Percentiles rank a stretch among this genome's conserved stretches.
phyloP scores from a whole-genome alignment of 1,140 invertebrate genomes.

The Physella acuta region DNA sequence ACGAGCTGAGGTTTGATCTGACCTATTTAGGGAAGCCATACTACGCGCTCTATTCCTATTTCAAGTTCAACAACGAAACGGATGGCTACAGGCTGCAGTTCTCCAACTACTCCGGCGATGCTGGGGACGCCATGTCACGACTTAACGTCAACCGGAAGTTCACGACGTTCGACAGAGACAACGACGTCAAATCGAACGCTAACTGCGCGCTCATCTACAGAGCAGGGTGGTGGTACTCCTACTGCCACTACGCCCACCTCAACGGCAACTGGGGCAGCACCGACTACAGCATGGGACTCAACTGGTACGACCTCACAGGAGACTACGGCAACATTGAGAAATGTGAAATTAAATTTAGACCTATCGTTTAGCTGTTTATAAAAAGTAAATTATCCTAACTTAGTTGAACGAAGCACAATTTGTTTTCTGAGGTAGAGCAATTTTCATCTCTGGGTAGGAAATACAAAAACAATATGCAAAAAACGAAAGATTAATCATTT shows the following conservation, averaged over 20 bases:
- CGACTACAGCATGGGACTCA: not conserved
- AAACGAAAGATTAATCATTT: too few relatives aligned
- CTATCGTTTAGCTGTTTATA: too few relatives aligned
- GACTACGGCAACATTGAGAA: too few relatives aligned
- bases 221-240: not conserved
- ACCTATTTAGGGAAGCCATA: not conserved
- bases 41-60: not conserved
- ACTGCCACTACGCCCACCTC: too few relatives aligned
- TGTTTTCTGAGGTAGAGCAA: too few relatives aligned
- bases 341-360: too few relatives aligned
- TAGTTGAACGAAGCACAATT: too few relatives aligned
- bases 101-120: not conserved
- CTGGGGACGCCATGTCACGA: not conserved
- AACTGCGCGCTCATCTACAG: not conserved
- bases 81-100: not conserved
- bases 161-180: not conserved
- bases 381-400: too few relatives aligned
- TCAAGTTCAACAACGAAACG: not conserved
- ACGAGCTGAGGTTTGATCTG: not conserved
- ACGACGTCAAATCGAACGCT: not conserved
- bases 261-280: too few relatives aligned
- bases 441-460: too few relatives aligned
- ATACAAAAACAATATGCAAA: too few relatives aligned
- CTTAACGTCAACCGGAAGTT: not conserved
- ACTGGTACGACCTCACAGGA: too few relatives aligned